Evolutionary conservation across 2,797 vertebrate genomes (phyloP).

Genomic region (Aulostomus chinensis): DNA sequence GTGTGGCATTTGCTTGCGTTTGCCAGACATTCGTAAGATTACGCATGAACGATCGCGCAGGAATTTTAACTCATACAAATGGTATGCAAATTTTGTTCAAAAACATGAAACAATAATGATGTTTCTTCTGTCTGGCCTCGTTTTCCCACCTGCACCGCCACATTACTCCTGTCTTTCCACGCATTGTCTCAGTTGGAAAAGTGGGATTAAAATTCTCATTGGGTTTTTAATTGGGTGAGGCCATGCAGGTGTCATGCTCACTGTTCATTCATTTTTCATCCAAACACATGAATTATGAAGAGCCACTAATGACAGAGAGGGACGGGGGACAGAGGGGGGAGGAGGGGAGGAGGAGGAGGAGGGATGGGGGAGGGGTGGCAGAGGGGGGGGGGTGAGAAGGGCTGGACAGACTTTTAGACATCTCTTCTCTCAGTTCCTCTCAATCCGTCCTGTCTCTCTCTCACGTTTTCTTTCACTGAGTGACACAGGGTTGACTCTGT

Average conservation of each 20-base stretch:
- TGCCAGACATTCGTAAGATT: too few relatives aligned
- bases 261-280: constrained; percentile 65
- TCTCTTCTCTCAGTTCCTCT: constrained; percentile 23
- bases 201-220: constrained; percentile 20
- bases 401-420: constrained; percentile 11
- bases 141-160: too few relatives aligned
- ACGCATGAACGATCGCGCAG: too few relatives aligned
- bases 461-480: constrained; percentile 23
- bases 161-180: too few relatives aligned
- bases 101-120: too few relatives aligned
- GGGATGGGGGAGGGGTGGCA: rapidly evolving
- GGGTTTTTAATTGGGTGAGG: constrained; percentile 47
- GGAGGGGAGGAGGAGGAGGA: background rate
- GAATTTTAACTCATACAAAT: too few relatives aligned
- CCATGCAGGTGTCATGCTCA: constrained; percentile 50
- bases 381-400: rapidly evolving
- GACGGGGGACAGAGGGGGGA: background rate
- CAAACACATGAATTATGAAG: constrained; percentile 69
- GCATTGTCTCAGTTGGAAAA: too few relatives aligned
- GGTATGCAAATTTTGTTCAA: too few relatives aligned
- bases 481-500: constrained; percentile 39
- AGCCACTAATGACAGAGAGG: constrained; percentile 43
- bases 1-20: too few relatives aligned
- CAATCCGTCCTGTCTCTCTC: constrained; percentile 30
- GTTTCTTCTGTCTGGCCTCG: too few relatives aligned